These are phyloP conservation scores for Geotrupes spiniger DNA, from an alignment of 2,888 invertebrate genomes.

Conservation along the genomic window DNA sequence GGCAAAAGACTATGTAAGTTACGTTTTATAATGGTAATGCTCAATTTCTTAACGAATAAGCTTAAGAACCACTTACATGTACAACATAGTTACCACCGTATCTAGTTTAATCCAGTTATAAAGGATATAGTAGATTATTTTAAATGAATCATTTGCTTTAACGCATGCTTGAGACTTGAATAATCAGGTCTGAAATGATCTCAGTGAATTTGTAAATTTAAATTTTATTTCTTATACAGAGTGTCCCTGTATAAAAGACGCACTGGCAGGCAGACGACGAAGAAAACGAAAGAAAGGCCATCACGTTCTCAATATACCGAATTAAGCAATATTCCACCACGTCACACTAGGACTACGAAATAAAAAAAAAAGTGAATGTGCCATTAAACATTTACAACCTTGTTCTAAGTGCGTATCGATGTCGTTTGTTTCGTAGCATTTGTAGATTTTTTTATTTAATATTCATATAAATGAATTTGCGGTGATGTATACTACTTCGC, in stretches of 20 bases:
- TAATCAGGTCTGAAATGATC: too few species aligned
- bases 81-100: too few species aligned
- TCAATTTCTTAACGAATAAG: too few species aligned
- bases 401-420: too few species aligned
- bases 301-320: slow-evolving; percentile 44
- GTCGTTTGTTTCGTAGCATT: too few species aligned
- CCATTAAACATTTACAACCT: background rate
- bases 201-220: background rate
- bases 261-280: slow-evolving; percentile 30
- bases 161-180: background rate
- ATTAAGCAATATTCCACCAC: slow-evolving; percentile 38
- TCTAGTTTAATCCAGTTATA: too few species aligned
- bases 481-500: too few species aligned
- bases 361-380: slow-evolving; percentile 16
- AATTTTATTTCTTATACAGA: slow-evolving; percentile 37
- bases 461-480: too few species aligned
- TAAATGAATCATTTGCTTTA: background rate
- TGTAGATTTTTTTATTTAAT: too few species aligned
- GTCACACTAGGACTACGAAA: slow-evolving; percentile 25
- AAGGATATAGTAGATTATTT: slow-evolving; percentile 1
- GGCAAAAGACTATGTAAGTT: too few species aligned
- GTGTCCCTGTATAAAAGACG: slow-evolving; percentile 45
- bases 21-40: too few species aligned
- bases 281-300: slow-evolving; percentile 35
- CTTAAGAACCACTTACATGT: too few species aligned